Conservation (phyloP, 2,113 vertebrate genomes). For the Cyphomyrus discorhynchus region DNA sequence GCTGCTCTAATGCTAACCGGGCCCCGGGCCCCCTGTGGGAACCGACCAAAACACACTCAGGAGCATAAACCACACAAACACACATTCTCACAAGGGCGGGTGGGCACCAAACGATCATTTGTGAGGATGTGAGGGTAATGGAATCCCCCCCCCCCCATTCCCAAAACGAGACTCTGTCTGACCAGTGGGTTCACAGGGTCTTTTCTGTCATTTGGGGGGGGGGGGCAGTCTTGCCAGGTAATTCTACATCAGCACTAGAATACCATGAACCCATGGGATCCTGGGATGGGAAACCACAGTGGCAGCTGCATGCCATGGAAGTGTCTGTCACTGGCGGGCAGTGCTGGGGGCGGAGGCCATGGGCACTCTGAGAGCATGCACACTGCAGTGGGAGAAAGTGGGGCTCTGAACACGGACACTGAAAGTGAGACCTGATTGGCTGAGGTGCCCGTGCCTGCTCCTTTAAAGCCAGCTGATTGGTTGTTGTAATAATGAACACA, state of each 20-base stretch:
- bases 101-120: constrained; percentile 1
- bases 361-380: background rate
- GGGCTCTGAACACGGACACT: background rate
- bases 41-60: background rate
- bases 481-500: background rate
- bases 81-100: constrained; percentile 17
- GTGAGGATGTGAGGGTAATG: constrained; percentile 21
- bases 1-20: background rate
- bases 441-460: background rate
- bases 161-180: background rate
- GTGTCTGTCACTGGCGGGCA: background rate
- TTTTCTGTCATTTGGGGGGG: background rate
- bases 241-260: background rate
- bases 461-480: background rate
- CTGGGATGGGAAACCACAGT: background rate
- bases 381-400: background rate
- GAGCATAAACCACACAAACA: background rate
- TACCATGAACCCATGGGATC: background rate
- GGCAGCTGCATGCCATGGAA: background rate
- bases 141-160: constrained; percentile 29
- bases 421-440: background rate
- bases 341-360: background rate
- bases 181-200: background rate
- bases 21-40: no score
- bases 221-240: background rate